A percentile compares a stretch with the other conserved stretches of the same genome.
Conservation (phyloP, 2,113 vertebrate genomes). For the Salminus brasiliensis region DNA sequence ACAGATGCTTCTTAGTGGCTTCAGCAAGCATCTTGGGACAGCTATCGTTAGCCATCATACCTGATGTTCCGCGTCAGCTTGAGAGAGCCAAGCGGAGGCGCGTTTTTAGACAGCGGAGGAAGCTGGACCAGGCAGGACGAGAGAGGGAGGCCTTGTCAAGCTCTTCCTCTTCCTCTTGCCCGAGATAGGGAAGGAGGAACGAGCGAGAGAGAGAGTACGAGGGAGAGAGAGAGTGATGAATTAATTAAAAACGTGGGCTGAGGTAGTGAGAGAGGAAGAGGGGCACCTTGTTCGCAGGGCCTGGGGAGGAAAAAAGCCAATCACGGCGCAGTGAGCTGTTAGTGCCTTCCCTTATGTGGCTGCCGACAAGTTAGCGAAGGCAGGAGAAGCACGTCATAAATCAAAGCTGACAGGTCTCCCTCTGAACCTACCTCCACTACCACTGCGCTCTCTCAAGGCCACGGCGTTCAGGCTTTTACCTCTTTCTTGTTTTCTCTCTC, state of each 20-base stretch:
- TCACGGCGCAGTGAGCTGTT: slow-evolving; percentile 81
- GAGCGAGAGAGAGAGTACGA: slow-evolving; percentile 47
- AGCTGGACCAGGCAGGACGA: slow-evolving; percentile 19
- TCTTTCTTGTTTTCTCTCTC: slow-evolving; percentile 49
- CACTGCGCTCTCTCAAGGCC: slow-evolving; percentile 71
- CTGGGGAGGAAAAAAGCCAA: slow-evolving; percentile 64
- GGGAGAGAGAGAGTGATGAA: slow-evolving; percentile 75
- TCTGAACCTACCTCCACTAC: slow-evolving; percentile 84
- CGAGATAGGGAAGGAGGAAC: slow-evolving; percentile 31
- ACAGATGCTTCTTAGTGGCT: slow-evolving; percentile 60
- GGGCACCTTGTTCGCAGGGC: slow-evolving; percentile 26
- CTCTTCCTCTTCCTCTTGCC: slow-evolving; percentile 12
- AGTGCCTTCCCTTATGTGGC: slow-evolving; percentile 85
- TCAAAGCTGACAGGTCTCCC: slow-evolving; percentile 92
- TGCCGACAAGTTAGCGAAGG: slow-evolving; percentile 86
- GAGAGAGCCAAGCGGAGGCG: slow-evolving; percentile 54
- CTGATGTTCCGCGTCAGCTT: slow-evolving; percentile 55
- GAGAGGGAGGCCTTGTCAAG: slow-evolving; percentile 23
- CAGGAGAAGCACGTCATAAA: slow-evolving; percentile 90
- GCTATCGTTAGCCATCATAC: slow-evolving; percentile 50
- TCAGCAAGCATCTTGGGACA: slow-evolving; percentile 52
- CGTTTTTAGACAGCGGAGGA: slow-evolving; percentile 67
- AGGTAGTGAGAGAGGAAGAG: slow-evolving; percentile 62
- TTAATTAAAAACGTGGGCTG: slow-evolving; percentile 80
- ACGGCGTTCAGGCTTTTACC: slow-evolving; percentile 67